Conservation (phyloP, 2,797 vertebrate species). For the Onychomys torridus region DNA sequence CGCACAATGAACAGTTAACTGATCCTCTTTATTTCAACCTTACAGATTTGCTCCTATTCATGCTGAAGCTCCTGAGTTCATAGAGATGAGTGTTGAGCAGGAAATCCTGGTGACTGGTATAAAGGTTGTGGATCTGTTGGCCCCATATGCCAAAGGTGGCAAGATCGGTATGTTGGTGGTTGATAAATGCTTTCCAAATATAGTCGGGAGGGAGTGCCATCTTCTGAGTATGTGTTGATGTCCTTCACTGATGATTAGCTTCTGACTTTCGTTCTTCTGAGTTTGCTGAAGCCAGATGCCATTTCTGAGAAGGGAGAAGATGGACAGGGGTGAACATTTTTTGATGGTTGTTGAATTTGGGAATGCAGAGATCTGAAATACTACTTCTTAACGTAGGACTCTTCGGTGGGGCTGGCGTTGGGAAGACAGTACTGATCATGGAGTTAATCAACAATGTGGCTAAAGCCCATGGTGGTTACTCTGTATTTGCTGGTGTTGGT, state of each 20-base stretch:
- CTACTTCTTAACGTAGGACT: slow-evolving; percentile 89
- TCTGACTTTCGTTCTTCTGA: slow-evolving; percentile 96
- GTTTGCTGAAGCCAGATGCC: slow-evolving; percentile 91
- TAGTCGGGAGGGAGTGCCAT: not conserved
- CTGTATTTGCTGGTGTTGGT: slow-evolving; percentile 97
- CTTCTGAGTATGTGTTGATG: not conserved
- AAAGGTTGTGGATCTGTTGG: slow-evolving; percentile 97
- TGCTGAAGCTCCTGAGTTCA: slow-evolving; percentile 97
- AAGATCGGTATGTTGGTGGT: slow-evolving; percentile 93
- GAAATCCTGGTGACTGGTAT: slow-evolving; percentile 99
- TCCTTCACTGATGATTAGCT: slow-evolving; percentile 86
- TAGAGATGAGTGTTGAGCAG: slow-evolving; percentile 99
- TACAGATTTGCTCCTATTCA: slow-evolving; percentile 95
- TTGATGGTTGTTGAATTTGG: slow-evolving; percentile 7
- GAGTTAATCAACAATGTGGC: slow-evolving; percentile 99
- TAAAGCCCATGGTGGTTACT: slow-evolving; percentile 98
- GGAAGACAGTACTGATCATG: slow-evolving; percentile 99
- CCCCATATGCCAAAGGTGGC: slow-evolving; percentile 98
- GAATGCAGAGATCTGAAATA: not conserved
- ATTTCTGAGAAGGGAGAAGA: slow-evolving; percentile 91
- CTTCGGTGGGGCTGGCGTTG: slow-evolving; percentile 97
- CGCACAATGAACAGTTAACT: not conserved
- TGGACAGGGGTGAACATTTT: not conserved
- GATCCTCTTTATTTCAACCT: not conserved
- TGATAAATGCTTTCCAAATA: slow-evolving; percentile 36